Conservation (phyloP, 2,113 vertebrate genomes). For the Sander vitreus region DNA sequence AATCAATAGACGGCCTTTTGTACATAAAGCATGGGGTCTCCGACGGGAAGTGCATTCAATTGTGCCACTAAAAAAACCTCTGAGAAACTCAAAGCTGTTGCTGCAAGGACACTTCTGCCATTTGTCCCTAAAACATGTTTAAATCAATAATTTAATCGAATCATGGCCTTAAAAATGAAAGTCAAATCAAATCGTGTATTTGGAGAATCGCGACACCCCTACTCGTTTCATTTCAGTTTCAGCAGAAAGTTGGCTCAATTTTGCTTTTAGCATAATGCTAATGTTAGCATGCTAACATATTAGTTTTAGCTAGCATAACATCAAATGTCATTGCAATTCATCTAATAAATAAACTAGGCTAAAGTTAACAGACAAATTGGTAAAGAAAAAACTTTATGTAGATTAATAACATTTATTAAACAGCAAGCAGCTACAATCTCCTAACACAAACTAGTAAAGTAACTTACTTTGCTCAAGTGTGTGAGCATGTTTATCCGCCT, state of each 20-base stretch:
- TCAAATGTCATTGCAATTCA: neutral
- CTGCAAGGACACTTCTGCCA: too few relatives aligned
- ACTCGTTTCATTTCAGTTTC: too few relatives aligned
- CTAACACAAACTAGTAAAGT: neutral
- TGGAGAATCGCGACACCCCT: too few relatives aligned
- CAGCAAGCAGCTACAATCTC: neutral
- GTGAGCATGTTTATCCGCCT: neutral
- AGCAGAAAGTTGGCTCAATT: neutral
- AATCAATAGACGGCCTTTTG: too few relatives aligned
- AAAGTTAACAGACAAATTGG: neutral
- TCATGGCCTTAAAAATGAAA: too few relatives aligned
- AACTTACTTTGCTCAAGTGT: constrained; percentile 29
- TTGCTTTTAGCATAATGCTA: neutral
- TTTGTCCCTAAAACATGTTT: too few relatives aligned
- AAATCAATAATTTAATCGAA: too few relatives aligned
- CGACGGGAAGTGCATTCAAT: too few relatives aligned
- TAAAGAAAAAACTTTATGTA: neutral
- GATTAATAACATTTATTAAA: neutral
- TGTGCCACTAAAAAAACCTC: too few relatives aligned
- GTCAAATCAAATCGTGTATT: too few relatives aligned
- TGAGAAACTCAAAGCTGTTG: too few relatives aligned
- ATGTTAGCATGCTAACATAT: neutral
- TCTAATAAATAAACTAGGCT: neutral
- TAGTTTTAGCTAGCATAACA: neutral
- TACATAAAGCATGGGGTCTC: too few relatives aligned